Base-by-base conservation (phyloP, 2,888 invertebrate genomes). In the Lasioglossum figueresi region DNA sequence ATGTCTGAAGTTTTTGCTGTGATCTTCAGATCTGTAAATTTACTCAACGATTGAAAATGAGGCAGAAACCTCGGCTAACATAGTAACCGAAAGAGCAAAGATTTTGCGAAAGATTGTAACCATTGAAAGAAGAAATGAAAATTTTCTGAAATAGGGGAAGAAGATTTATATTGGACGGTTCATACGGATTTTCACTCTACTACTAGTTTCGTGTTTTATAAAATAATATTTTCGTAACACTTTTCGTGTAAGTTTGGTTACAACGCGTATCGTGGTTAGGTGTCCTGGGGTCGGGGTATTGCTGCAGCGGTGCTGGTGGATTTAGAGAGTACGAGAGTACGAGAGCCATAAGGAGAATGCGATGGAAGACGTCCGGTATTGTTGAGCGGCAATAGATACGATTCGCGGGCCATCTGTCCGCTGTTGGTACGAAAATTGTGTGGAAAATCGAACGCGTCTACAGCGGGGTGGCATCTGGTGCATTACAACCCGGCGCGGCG, bases 361-460 rank as follows among this genome's bases (percentile, higher is more conserved):
- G 77, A 83, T 63, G 75, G 72, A 76, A 73, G 71, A 59, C 77
- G 70, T 8, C 34, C n/a, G 81, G 85, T 74, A 90, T 90, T 84
- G 88, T 90, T 78, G 85, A 83, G 75, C 77, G 86, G 85, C 89
- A 83, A 90, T 89, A 40, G 89, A 88, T 88, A 88, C 76, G 83
- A 90, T 84, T 88, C 84, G 90, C 84, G 79, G 80, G 84, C 90
- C 90, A 89, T 88, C 84, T 86, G 90, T 89, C 86, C 89, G 84
- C 68, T 37, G 48, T 59, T 81, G 86, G 75, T 52, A 80, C 84
- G 86, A 90, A 90, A 90, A 90, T 90, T 85, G 85, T 73, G 88
- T 80, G 90, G 89, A 90, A 90, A 90, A 90, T 90, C 89, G 90
- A 89, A 82, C 86, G 85, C 82, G 73, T 56, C 56, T n/a, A 19